Evolutionary conservation across 2,113 vertebrate genomes (phyloP), one percentile per base, ranked within the genome.

Genomic region (Ovis canadensis): DNA sequence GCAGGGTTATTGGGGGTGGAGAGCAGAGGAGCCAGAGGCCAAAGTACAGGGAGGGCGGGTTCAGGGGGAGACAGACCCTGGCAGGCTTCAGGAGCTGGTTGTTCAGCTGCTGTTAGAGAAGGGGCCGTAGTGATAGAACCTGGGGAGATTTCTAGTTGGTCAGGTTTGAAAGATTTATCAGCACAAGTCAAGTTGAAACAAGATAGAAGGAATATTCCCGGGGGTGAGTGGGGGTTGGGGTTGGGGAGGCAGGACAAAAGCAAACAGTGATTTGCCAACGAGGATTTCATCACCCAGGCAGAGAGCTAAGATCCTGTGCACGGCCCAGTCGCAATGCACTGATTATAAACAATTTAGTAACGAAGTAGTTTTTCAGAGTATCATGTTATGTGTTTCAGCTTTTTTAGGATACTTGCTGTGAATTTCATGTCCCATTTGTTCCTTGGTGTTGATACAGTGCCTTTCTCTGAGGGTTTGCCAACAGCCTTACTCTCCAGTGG

Each of bases 41-140:
- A 0, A 1, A 0, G 29, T 9, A 3, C 45, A 23, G 57, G 29
- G 14, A 33, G 55, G 13, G 25, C 5, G 5, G 31, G 6, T 87
- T 57, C 33, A 29, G 33, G 43, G 64, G 52, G 36, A 60, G 17
- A 3, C 23, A 64, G 57, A 27, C 11, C 3, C 1, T 4, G 10
- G 7, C 12, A 9, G 50, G 13, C 27, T 11, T 23, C 13, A 14
- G 4, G 54, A 29, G 62, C 59, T n/a, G 19, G 1, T n/a, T 43
- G 1, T 10, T n/a, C 5, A 8, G 16, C 2, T 16, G 45, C 8
- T 50, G 1, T 7, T 29, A 15, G 71, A 55, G 82, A 17, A 29
- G 29, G 85, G 54, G 31, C 29, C 31, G 17, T 11, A 2, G 0
- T 27, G 54, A 25, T 17, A 4, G 9, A 64, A 25, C 33, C 90